Percentiles rank a stretch among this genome's conserved stretches.
These are phyloP conservation scores for Pectinophora gossypiella DNA, from an alignment of 1,140 invertebrate genomes.

Conservation along the genomic window DNA sequence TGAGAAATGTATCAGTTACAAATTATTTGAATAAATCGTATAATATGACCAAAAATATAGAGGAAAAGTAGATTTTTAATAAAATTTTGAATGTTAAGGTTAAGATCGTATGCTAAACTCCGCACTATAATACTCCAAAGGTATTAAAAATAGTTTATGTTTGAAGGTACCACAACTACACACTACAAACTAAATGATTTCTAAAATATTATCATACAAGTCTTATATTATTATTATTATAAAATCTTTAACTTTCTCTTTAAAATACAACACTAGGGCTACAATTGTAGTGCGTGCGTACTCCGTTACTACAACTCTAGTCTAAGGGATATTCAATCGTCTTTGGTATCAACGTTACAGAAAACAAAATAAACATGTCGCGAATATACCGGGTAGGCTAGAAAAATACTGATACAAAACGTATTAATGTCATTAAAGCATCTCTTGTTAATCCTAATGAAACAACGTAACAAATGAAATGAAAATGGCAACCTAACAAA, in stretches of 20 bases:
- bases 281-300: constrained; percentile 26
- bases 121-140: constrained; percentile 44
- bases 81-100: too few species aligned
- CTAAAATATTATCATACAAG: constrained; percentile 57
- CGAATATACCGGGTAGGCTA: constrained; percentile 20
- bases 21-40: constrained; percentile 30
- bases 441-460: constrained; percentile 58
- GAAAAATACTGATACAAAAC: constrained; percentile 62
- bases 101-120: too few species aligned
- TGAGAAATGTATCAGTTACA: constrained; percentile 25
- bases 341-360: constrained; percentile 71
- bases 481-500: too few species aligned
- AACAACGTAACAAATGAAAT: too few species aligned
- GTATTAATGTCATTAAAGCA: constrained; percentile 64
- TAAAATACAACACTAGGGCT: constrained; percentile 59
- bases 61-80: neutral
- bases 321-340: constrained; percentile 66
- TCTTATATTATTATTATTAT: constrained; percentile 56
- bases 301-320: constrained; percentile 41
- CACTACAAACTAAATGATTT: constrained; percentile 1
- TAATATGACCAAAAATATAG: constrained; percentile 19
- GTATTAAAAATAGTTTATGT: constrained; percentile 67
- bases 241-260: constrained; percentile 60
- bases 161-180: constrained; percentile 22
- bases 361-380: constrained; percentile 49